Percentiles rank a stretch among this genome's conserved stretches.
Conservation (phyloP, 1,140 invertebrate species). For the Daktulosphaira vitifoliae region DNA sequence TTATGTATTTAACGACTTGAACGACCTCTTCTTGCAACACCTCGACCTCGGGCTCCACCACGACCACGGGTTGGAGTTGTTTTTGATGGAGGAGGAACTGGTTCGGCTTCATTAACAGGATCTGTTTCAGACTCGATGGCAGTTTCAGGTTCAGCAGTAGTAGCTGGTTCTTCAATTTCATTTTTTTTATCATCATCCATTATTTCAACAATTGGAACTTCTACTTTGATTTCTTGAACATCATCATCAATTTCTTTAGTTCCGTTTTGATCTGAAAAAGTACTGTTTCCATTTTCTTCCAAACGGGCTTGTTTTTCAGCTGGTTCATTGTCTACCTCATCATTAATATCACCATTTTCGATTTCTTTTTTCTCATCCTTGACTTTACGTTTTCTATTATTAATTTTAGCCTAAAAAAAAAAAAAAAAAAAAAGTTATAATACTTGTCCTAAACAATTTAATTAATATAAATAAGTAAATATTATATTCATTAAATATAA, state of each 20-base stretch:
- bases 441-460: no score
- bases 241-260: conserved; percentile 41
- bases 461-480: no score
- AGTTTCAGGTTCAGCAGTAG: background rate
- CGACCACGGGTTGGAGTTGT: conserved; percentile 24
- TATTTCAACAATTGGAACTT: background rate
- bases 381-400: conserved; percentile 34
- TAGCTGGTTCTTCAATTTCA: conserved; percentile 20
- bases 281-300: conserved; percentile 40
- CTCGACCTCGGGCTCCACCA: conserved; percentile 23
- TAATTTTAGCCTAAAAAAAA: conserved; percentile 19
- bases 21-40: conserved; percentile 19
- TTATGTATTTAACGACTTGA: conserved; percentile 3
- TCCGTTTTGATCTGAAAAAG: conserved; percentile 41
- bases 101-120: conserved; percentile 34
- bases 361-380: conserved; percentile 40
- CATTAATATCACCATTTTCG: conserved; percentile 34
- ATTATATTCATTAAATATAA: background rate
- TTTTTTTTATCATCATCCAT: background rate
- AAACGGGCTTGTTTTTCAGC: conserved; percentile 35
- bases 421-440: background rate
- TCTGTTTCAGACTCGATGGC: background rate
- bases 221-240: background rate
- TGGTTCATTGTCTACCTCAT: conserved; percentile 29
- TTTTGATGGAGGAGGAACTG: conserved; percentile 33